Conservation (phyloP, 2,888 invertebrate species). For the Litoditis marina region DNA sequence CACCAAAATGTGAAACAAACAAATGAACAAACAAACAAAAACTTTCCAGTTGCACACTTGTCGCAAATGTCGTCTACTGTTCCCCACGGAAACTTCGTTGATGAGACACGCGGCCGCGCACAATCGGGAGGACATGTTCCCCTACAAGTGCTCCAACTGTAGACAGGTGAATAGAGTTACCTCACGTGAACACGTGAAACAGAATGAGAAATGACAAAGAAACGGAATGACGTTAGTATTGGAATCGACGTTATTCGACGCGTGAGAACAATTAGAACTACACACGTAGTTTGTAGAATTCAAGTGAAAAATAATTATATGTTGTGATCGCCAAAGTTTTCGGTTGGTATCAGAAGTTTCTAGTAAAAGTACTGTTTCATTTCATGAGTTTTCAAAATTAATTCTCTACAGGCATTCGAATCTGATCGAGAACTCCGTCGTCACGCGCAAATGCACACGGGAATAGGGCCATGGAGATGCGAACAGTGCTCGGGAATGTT, state of each 20-base stretch:
- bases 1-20: no score
- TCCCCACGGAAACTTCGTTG: slow-evolving; percentile 55
- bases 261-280: no score
- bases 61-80: slow-evolving; percentile 53
- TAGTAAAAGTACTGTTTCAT: no score
- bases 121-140: slow-evolving; percentile 44
- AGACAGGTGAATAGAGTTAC: no score
- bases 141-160: slow-evolving; percentile 33
- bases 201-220: not conserved
- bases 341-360: no score
- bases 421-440: slow-evolving; percentile 44
- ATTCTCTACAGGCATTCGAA: slow-evolving; percentile 30
- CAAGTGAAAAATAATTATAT: no score
- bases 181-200: no score
- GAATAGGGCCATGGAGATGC: slow-evolving; percentile 49
- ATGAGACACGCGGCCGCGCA: slow-evolving; percentile 58
- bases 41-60: slow-evolving; percentile 54
- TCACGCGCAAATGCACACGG: slow-evolving; percentile 47
- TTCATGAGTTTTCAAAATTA: no score
- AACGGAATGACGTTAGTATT: not conserved
- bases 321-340: no score
- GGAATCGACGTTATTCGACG: no score
- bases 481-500: slow-evolving; percentile 48
- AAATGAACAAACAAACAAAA: no score
- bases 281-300: no score